These are phyloP conservation scores for Barnardius zonarius DNA, from an alignment of 2,113 vertebrate species.

Conservation along the genomic window DNA sequence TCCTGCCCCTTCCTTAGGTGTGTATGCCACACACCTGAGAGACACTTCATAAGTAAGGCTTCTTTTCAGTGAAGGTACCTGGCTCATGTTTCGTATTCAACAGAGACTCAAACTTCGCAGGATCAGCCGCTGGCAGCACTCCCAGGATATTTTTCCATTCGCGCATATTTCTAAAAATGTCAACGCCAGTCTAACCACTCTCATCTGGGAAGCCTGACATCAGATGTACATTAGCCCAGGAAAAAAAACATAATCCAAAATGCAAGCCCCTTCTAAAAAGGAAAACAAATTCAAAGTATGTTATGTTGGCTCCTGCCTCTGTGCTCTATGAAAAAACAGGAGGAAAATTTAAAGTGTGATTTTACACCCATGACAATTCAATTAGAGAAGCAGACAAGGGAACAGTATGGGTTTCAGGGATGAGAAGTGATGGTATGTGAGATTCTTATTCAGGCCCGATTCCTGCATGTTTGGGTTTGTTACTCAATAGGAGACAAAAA, in stretches of 20 bases:
- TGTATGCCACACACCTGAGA: neutral
- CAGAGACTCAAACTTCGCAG: neutral
- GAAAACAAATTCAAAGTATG: constrained; percentile 48
- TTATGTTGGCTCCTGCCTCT: neutral
- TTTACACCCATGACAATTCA: neutral
- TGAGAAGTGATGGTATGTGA: neutral
- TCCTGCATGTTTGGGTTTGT: neutral
- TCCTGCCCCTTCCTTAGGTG: neutral
- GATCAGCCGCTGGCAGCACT: constrained; percentile 18
- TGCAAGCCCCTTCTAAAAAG: constrained; percentile 44
- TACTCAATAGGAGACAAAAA: neutral
- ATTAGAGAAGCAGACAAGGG: neutral
- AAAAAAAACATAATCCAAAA: neutral
- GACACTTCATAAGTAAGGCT: neutral
- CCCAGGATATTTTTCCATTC: constrained; percentile 55
- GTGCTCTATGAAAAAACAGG: neutral
- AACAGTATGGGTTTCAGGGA: neutral
- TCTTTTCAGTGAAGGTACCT: constrained; percentile 3
- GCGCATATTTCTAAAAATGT: constrained; percentile 61
- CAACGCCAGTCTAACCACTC: constrained; percentile 7
- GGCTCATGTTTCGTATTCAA: neutral
- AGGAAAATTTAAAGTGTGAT: neutral
- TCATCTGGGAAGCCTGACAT: constrained; percentile 36
- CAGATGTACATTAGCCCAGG: neutral
- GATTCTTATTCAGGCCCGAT: neutral